phyloP scores from a whole-genome alignment of 2,888 invertebrate species.

The Troides helena region DNA sequence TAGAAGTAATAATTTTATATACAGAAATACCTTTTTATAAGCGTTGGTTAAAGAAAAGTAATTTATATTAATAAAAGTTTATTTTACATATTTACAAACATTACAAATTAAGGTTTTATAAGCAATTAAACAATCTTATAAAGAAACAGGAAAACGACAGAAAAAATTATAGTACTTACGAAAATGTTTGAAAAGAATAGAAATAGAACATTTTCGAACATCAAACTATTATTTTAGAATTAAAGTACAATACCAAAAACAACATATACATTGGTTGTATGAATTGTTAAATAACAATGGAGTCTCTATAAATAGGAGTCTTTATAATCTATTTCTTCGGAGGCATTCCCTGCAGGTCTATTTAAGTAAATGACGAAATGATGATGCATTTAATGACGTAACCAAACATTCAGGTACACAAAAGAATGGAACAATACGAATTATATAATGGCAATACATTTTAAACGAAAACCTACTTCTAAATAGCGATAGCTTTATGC shows the following conservation, averaged over 20 bases:
- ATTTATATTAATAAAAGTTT: conserved; percentile 45
- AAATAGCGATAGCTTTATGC: conserved; percentile 16
- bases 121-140: conserved; percentile 29
- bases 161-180: neutral
- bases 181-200: too few species aligned
- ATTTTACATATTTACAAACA: conserved; percentile 78
- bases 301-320: conserved; percentile 9
- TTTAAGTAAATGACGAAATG: conserved; percentile 44
- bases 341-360: conserved; percentile 39
- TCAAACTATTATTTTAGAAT: too few species aligned
- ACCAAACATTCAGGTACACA: conserved; percentile 38
- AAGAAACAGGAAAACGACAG: conserved; percentile 16
- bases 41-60: neutral
- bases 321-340: conserved; percentile 32
- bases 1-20: too few species aligned
- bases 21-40: too few species aligned
- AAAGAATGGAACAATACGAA: conserved; percentile 36
- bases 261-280: neutral
- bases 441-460: conserved; percentile 34
- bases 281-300: conserved; percentile 8
- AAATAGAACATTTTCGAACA: too few species aligned
- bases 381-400: conserved; percentile 43
- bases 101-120: conserved; percentile 49
- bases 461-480: conserved; percentile 18
- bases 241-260: too few species aligned